Conservation (phyloP, 2,888 invertebrate species). For the Penaeus monodon region DNA sequence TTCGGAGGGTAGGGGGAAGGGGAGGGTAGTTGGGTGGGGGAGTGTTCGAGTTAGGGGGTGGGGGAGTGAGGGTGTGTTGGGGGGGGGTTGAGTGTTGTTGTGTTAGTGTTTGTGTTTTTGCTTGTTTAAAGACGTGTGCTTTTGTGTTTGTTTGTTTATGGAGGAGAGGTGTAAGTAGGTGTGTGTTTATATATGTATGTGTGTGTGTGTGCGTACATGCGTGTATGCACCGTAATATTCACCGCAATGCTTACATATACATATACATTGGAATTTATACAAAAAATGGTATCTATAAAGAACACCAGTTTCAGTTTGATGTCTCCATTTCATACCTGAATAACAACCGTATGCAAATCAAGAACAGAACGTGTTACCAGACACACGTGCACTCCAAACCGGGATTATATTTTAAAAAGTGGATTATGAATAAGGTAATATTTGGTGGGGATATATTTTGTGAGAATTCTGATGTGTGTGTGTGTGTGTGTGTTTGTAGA, state of each 20-base stretch:
- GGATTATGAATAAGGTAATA: not conserved
- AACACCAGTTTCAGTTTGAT: not conserved
- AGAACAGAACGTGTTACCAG: too few species aligned
- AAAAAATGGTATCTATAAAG: not conserved
- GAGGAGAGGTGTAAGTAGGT: not conserved
- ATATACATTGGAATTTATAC: not conserved
- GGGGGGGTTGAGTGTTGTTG: too few species aligned
- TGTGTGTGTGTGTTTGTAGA: not conserved
- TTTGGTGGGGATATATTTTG: not conserved
- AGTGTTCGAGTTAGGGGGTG: too few species aligned
- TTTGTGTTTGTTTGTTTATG: not conserved
- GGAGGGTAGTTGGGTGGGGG: too few species aligned
- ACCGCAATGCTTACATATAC: not conserved
- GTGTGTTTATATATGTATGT: not conserved
- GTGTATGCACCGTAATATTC: not conserved
- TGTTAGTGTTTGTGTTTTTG: too few species aligned
- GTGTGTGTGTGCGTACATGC: not conserved
- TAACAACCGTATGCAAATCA: too few species aligned
- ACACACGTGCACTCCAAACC: too few species aligned
- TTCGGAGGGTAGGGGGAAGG: too few species aligned
- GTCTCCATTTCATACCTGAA: too few species aligned
- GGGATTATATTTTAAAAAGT: too few species aligned
- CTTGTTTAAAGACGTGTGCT: too few species aligned
- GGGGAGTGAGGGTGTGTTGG: too few species aligned
- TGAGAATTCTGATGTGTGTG: not conserved